Conservation (phyloP, 2,888 invertebrate species). For the Hedya salicella region DNA sequence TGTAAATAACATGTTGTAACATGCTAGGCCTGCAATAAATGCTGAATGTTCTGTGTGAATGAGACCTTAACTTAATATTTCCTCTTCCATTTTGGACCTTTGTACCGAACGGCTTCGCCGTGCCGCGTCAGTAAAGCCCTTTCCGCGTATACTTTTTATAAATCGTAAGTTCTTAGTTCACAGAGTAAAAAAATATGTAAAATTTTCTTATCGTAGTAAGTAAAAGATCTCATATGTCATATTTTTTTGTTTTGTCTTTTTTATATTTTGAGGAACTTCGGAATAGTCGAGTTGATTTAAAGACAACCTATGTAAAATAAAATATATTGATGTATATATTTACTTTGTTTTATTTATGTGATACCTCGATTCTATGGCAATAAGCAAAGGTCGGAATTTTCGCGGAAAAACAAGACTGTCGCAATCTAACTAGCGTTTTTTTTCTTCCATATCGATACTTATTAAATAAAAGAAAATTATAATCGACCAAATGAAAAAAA, state of each 20-base stretch:
- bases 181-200: slow-evolving; percentile 81
- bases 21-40: neutral
- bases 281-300: slow-evolving; percentile 84
- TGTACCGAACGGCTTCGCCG: slow-evolving; percentile 26
- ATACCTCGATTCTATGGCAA: too few relatives aligned
- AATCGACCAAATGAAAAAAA: too few relatives aligned
- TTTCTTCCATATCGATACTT: too few relatives aligned
- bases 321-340: slow-evolving; percentile 84
- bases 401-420: too few relatives aligned
- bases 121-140: slow-evolving; percentile 64
- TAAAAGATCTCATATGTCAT: slow-evolving; percentile 85
- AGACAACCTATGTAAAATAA: slow-evolving; percentile 85
- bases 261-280: slow-evolving; percentile 84
- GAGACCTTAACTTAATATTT: slow-evolving; percentile 10
- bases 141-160: slow-evolving; percentile 67
- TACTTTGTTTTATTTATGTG: slow-evolving; percentile 64
- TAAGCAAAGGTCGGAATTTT: too few relatives aligned
- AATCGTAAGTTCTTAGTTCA: slow-evolving; percentile 81
- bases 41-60: neutral
- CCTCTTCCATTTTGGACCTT: slow-evolving; percentile 18
- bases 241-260: slow-evolving; percentile 84
- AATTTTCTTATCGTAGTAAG: slow-evolving; percentile 84
- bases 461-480: too few relatives aligned
- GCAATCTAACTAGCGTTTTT: too few relatives aligned
- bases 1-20: neutral